Evolutionary conservation across 2,888 invertebrate species (phyloP).

Genomic region (Yponomeuta evonymella): DNA sequence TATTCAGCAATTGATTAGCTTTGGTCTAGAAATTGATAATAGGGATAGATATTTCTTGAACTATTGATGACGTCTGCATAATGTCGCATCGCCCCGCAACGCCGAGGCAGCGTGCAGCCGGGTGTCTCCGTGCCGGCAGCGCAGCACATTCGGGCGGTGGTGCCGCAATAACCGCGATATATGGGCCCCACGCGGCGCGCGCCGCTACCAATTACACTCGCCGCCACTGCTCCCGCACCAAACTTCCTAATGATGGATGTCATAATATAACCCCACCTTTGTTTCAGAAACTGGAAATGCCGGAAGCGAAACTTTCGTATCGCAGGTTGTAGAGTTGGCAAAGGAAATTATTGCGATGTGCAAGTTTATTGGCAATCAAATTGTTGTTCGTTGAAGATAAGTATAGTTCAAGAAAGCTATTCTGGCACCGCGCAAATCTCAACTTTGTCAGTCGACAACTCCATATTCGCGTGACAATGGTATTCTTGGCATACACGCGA

Average conservation of each 20-base stretch:
- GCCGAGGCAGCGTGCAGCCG: background rate
- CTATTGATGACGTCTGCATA: too few species aligned
- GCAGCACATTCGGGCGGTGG: background rate
- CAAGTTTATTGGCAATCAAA: conserved; percentile 1
- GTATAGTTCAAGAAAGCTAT: background rate
- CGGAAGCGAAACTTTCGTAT: background rate
- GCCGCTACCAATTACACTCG: background rate
- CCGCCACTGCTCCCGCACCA: background rate
- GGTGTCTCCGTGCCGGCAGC: background rate
- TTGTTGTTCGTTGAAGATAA: background rate
- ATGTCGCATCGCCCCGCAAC: too few species aligned
- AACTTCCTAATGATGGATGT: background rate
- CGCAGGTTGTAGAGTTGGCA: background rate
- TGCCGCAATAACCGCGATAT: background rate
- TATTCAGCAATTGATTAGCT: too few species aligned
- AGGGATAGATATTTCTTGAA: too few species aligned
- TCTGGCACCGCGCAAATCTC: background rate
- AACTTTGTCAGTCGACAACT: background rate
- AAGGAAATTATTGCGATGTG: background rate
- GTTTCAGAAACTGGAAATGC: background rate
- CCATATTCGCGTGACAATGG: too few species aligned
- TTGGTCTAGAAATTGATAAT: too few species aligned
- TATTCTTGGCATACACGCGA: too few species aligned
- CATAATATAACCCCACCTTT: background rate
- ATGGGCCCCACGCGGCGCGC: background rate